Conservation (phyloP, 1,140 invertebrate genomes). For the Conus betulinus region DNA sequence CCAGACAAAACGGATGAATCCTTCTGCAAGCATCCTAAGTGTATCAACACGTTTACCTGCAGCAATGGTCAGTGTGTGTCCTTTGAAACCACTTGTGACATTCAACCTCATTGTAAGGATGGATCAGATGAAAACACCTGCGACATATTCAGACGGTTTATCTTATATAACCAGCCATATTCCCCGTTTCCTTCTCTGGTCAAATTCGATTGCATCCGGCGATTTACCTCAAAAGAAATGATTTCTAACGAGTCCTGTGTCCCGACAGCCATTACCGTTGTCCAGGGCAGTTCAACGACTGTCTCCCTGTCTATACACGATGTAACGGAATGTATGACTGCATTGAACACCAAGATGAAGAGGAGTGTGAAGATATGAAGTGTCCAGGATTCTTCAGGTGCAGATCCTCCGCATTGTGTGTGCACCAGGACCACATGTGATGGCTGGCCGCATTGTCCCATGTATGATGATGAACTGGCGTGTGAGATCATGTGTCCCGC, state of each 20-base stretch:
- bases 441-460: constrained; percentile 27
- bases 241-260: background rate
- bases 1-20: background rate
- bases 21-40: background rate
- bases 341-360: constrained; percentile 30
- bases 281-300: background rate
- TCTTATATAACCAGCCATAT: background rate
- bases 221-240: background rate
- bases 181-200: background rate
- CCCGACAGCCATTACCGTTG: background rate
- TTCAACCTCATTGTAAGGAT: background rate
- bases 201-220: background rate
- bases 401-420: constrained; percentile 10
- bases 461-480: constrained; percentile 34
- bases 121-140: background rate
- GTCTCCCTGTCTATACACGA: constrained; percentile 32
- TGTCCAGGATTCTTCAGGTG: constrained; percentile 25
- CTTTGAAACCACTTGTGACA: background rate
- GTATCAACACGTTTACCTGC: background rate
- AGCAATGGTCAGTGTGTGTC: background rate
- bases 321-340: constrained; percentile 38
- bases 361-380: background rate
- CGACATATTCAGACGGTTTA: background rate
- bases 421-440: constrained; percentile 36
- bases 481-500: constrained; percentile 26